phyloP scores from a whole-genome alignment of 2,888 invertebrate genomes.

The Habrosyne pyritoides region DNA sequence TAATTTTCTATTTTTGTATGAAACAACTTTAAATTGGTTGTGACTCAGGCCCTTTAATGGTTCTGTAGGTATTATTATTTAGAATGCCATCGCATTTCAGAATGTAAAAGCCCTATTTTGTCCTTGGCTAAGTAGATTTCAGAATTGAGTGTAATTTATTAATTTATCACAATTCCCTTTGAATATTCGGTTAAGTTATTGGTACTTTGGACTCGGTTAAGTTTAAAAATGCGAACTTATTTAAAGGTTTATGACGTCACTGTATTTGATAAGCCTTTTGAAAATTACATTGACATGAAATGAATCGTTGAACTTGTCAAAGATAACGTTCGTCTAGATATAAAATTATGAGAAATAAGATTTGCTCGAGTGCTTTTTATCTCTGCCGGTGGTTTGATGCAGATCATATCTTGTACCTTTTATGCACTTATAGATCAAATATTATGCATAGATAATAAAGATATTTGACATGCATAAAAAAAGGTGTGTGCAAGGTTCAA shows the following conservation, averaged over 20 bases:
- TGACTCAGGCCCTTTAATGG: background rate
- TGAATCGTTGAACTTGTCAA: background rate
- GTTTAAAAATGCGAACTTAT: background rate
- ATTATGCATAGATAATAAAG: background rate
- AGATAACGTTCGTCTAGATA: background rate
- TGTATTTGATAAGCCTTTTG: background rate
- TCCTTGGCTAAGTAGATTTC: too few species aligned
- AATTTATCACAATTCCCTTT: too few species aligned
- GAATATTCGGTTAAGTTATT: too few species aligned
- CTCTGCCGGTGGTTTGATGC: background rate
- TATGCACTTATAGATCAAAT: background rate
- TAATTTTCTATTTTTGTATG: conserved; percentile 7
- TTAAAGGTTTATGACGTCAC: background rate
- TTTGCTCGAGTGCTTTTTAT: background rate
- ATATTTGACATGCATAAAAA: background rate
- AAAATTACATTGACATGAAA: background rate
- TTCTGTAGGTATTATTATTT: background rate
- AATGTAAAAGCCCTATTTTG: too few species aligned
- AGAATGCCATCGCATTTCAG: too few species aligned
- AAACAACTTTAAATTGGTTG: background rate
- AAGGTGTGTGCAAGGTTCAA: background rate
- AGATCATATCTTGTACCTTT: background rate
- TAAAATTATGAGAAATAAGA: background rate
- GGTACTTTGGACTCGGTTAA: background rate
- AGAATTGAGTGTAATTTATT: too few species aligned